These are phyloP conservation scores for Falcaria lacertinaria DNA, from an alignment of 2,888 invertebrate species.

Conservation along the genomic window DNA sequence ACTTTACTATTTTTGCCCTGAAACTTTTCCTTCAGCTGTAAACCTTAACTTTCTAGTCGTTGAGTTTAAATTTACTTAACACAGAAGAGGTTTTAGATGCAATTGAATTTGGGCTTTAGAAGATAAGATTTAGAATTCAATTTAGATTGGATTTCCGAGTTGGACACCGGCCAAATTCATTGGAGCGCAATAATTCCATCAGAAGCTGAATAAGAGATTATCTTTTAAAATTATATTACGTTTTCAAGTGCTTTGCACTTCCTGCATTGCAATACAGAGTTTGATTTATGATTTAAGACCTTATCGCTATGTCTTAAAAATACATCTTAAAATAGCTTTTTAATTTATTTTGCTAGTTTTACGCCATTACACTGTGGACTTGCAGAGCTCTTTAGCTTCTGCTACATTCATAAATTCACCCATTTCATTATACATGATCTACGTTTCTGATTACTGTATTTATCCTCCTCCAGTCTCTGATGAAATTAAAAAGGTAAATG, in stretches of 20 bases:
- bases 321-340: background rate
- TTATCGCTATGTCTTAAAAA: too few relatives aligned
- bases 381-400: too few relatives aligned
- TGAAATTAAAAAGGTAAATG: too few relatives aligned
- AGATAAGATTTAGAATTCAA: constrained; percentile 5
- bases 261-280: background rate
- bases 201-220: constrained; percentile 49
- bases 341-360: background rate
- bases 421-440: too few relatives aligned
- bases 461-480: too few relatives aligned
- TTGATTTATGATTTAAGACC: background rate
- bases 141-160: constrained; percentile 9
- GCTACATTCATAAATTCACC: too few relatives aligned
- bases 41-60: background rate
- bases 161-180: constrained; percentile 54
- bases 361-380: too few relatives aligned
- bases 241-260: constrained; percentile 9
- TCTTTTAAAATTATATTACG: constrained; percentile 40
- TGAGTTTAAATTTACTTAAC: background rate
- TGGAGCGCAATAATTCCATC: constrained; percentile 57
- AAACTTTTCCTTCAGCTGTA: background rate
- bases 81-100: background rate
- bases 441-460: too few relatives aligned
- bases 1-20: background rate
- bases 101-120: constrained; percentile 3